These are phyloP conservation scores for Pygoscelis antarcticus DNA, from an alignment of 2,113 vertebrate species.

Conservation along the genomic window DNA sequence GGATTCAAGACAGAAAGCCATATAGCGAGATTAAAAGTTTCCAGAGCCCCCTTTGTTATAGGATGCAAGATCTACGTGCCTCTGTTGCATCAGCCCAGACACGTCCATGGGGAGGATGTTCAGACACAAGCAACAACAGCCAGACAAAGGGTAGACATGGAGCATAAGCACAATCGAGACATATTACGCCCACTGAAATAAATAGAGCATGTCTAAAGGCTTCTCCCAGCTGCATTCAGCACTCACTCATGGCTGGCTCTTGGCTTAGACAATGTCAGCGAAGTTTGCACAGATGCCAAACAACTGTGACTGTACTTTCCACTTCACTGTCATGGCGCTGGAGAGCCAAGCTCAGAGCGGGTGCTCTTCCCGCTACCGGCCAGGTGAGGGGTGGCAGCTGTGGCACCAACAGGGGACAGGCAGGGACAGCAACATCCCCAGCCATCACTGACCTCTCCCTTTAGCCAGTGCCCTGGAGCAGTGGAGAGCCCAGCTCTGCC, in stretches of 20 bases:
- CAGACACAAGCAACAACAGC: neutral
- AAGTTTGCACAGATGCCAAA: neutral
- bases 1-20: neutral
- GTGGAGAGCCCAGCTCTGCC: neutral
- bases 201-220: neutral
- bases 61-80: neutral
- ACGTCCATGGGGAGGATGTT: rapidly evolving
- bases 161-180: neutral
- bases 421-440: neutral
- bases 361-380: rapidly evolving
- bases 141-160: neutral
- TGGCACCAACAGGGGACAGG: neutral
- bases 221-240: neutral
- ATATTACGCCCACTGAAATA: neutral
- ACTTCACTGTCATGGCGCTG: rapidly evolving
- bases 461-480: neutral
- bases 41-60: neutral
- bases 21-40: neutral
- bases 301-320: neutral
- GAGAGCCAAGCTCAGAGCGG: neutral
- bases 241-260: neutral
- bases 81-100: neutral
- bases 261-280: neutral
- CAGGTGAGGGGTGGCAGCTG: neutral
- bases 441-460: neutral